Evolutionary conservation across 2,113 vertebrate species (phyloP).

Genomic region (Bagarius yarrelli): DNA sequence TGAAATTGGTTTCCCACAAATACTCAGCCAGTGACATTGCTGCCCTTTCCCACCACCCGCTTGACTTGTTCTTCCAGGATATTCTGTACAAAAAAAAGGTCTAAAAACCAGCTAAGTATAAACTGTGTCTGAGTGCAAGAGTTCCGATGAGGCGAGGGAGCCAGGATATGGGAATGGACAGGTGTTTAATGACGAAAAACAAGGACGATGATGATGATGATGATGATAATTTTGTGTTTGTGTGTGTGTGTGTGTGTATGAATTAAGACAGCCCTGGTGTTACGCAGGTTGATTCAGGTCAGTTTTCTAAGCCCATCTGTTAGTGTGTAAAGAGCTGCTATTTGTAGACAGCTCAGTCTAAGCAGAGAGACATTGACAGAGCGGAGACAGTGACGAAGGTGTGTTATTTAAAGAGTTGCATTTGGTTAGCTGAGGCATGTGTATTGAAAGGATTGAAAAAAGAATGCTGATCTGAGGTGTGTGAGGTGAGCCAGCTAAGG

Average conservation of each 20-base stretch:
- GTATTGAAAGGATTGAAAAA: not conserved
- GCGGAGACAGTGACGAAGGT: not conserved
- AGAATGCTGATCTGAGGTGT: not conserved
- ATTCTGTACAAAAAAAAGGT: slow-evolving; percentile 38
- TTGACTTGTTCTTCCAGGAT: slow-evolving; percentile 13
- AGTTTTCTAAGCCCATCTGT: slow-evolving; percentile 25
- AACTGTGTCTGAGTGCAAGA: not conserved
- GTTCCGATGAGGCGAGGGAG: slow-evolving; percentile 8
- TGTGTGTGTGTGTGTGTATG: not conserved
- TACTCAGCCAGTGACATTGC: slow-evolving; percentile 6
- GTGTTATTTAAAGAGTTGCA: slow-evolving; percentile 18
- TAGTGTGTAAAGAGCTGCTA: slow-evolving; percentile 16
- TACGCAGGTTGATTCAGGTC: slow-evolving; percentile 27
- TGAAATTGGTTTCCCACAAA: slow-evolving; percentile 47
- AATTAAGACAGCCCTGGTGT: not conserved
- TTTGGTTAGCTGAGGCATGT: slow-evolving; percentile 9
- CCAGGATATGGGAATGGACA: not conserved
- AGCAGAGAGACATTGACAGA: not conserved
- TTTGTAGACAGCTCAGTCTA: slow-evolving; percentile 1
- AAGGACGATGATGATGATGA: not conserved
- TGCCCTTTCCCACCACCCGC: slow-evolving; percentile 24
- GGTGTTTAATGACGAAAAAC: not conserved
- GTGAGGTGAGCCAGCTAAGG: not conserved
- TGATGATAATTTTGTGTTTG: not conserved
- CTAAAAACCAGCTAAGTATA: not conserved